Base-by-base conservation (phyloP, 1,140 invertebrate species). In the Drosophila willistoni region DNA sequence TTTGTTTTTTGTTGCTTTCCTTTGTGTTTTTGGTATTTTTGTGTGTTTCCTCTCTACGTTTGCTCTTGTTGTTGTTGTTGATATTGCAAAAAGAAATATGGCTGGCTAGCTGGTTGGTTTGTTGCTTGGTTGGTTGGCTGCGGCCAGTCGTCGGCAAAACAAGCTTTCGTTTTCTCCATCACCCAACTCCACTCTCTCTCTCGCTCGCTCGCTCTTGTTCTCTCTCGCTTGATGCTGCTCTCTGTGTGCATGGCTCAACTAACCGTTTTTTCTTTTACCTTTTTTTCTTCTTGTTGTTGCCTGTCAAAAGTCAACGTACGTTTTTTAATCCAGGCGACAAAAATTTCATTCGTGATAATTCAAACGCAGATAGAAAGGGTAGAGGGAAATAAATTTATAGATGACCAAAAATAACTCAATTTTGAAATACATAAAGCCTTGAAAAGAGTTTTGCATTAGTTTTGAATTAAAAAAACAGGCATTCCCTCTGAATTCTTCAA, bases 31-130 rank as follows among this genome's bases (percentile, higher is more conserved):
- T 65, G 61, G 64, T 56, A 71, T 68, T 68, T 57, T 76, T 79
- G 65, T 71, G 77, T 68, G 68, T 71, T 80, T 68, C 70, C 71
- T 42, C 77, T 61, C 56, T 10, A 36, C 39, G 68, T 34, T 29
- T 6, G 29, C 0, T 29, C 29, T 29, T 29, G 29, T 1, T 29
- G 29, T 29, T 29, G 42, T 59, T 33, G 54, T 14, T 56, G 44
- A 12, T 12, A 19, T 51, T 56, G 54, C 54, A 51, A 72, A 77
- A 85, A 86, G 70, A 79, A 87, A 72, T 71, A 83, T 84, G 77
- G 85, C 77, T 77, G 70, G 44, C 17, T 77, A 65, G 44, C 17
- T 62, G 60, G 60, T 44, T 77, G 70, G 44, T 9, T 77, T 61
- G 44, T 6, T 62, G 60, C 39, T 44, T 29, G 29, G 29, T 29